Evolutionary conservation across 92 coral and sea anemone genomes (phyloP).

Genomic region (Meandrina meandrites): DNA sequence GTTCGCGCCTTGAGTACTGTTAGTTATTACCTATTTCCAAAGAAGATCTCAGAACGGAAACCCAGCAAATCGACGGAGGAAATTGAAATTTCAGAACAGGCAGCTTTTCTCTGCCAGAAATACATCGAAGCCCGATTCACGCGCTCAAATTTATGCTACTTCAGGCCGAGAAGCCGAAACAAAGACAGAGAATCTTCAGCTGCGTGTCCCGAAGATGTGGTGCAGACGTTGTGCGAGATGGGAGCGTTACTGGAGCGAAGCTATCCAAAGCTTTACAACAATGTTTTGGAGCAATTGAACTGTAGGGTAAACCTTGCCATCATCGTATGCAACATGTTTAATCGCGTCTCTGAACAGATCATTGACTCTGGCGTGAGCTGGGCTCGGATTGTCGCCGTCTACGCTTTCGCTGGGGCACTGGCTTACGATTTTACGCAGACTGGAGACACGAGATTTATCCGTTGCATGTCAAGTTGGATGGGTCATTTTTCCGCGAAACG

Average conservation of each 20-base stretch:
- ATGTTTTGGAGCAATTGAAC: slow-evolving; percentile 84
- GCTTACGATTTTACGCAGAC: slow-evolving; percentile 82
- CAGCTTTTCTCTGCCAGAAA: slow-evolving; percentile 71
- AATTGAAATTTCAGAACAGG: slow-evolving; percentile 67
- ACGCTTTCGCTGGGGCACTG: slow-evolving; percentile 90
- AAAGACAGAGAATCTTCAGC: not conserved
- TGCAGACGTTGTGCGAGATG: slow-evolving; percentile 62
- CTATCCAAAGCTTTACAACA: slow-evolving; percentile 72
- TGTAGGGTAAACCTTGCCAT: slow-evolving; percentile 71
- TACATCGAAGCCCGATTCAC: slow-evolving; percentile 73
- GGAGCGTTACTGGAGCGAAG: slow-evolving; percentile 78
- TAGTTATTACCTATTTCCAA: slow-evolving; percentile 1
- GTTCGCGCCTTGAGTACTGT: not conserved
- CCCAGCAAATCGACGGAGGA: slow-evolving; percentile 28
- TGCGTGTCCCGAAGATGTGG: slow-evolving; percentile 64
- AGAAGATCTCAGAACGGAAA: not conserved
- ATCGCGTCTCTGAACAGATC: slow-evolving; percentile 83
- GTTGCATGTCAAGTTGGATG: slow-evolving; percentile 79
- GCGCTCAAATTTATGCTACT: slow-evolving; percentile 52
- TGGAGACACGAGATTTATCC: slow-evolving; percentile 69
- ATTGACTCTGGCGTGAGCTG: slow-evolving; percentile 78
- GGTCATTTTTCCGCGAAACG: slow-evolving; percentile 77
- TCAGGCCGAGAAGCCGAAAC: slow-evolving; percentile 31
- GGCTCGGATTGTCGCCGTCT: slow-evolving; percentile 88
- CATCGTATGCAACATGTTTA: slow-evolving; percentile 87